Evolutionary conservation across 2,797 vertebrate genomes (phyloP).

Genomic region (Pelobates cultripes): DNA sequence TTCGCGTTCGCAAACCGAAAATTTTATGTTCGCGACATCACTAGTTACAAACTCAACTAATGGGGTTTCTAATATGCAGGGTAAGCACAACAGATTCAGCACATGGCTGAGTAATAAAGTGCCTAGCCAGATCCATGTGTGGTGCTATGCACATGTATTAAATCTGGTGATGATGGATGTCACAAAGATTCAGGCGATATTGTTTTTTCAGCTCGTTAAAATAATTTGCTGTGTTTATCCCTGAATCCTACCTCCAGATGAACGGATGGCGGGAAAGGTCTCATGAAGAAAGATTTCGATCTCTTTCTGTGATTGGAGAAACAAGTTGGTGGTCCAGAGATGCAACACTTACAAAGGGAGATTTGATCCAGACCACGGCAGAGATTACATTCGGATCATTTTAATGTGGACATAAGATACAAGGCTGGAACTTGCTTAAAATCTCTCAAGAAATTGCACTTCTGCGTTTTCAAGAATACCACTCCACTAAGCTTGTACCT

Average conservation of each 20-base stretch:
- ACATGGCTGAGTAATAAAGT: background rate
- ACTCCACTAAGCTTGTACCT: background rate
- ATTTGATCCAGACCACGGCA: background rate
- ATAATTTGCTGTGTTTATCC: background rate
- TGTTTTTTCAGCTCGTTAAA: background rate
- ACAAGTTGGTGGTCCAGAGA: background rate
- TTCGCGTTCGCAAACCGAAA: too few species aligned
- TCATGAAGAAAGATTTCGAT: background rate
- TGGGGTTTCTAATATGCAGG: background rate
- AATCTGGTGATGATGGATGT: constrained; percentile 2
- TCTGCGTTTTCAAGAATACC: background rate
- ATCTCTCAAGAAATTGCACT: background rate
- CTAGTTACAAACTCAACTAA: background rate
- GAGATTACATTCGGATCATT: background rate
- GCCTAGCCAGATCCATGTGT: constrained; percentile 2
- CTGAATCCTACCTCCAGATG: background rate
- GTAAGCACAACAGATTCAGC: background rate
- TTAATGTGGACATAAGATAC: background rate
- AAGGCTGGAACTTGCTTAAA: background rate
- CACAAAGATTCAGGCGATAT: constrained; percentile 5
- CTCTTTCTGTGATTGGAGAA: background rate
- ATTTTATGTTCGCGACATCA: too few species aligned
- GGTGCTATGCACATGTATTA: background rate
- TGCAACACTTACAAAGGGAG: background rate
- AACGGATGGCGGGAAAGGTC: background rate